Percentiles rank a stretch among this genome's conserved stretches.
Evolutionary conservation across 2,888 invertebrate genomes (phyloP).

Genomic region (Siphlonurus alternatus): DNA sequence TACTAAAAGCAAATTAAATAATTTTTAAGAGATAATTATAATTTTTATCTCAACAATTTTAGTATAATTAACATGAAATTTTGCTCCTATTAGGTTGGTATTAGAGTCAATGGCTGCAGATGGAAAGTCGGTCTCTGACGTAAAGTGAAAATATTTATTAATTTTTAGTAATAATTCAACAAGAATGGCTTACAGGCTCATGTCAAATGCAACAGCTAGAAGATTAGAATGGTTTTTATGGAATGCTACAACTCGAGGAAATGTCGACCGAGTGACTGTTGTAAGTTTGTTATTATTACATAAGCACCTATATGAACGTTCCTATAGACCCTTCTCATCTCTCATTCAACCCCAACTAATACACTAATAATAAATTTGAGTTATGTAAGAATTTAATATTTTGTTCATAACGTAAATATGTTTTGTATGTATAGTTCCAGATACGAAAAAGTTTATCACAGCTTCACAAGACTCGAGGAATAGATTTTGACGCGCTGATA

Average conservation of each 20-base stretch:
- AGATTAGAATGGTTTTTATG: conserved; percentile 35
- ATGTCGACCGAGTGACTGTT: conserved; percentile 24
- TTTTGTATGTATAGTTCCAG: conserved; percentile 18
- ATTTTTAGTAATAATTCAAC: too few relatives aligned
- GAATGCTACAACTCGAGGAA: conserved; percentile 25
- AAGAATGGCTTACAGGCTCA: background rate
- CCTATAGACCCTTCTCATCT: too few relatives aligned
- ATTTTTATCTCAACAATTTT: too few relatives aligned
- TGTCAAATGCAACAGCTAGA: conserved; percentile 28
- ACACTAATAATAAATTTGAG: too few relatives aligned
- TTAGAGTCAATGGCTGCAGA: background rate
- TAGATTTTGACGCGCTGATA: conserved; percentile 42
- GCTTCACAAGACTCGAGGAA: conserved; percentile 27
- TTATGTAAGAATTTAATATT: too few relatives aligned
- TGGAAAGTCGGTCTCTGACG: background rate
- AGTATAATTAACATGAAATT: too few relatives aligned
- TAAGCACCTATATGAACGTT: background rate
- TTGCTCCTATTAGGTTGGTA: too few relatives aligned
- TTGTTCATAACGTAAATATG: background rate
- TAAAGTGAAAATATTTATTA: background rate
- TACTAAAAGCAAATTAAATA: too few relatives aligned
- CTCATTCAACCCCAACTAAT: too few relatives aligned
- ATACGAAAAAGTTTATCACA: conserved; percentile 24
- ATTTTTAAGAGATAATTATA: too few relatives aligned
- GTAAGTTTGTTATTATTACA: conserved; percentile 20